Evolutionary conservation across 2,797 vertebrate genomes (phyloP).

Genomic region (Glyptemys insculpta): DNA sequence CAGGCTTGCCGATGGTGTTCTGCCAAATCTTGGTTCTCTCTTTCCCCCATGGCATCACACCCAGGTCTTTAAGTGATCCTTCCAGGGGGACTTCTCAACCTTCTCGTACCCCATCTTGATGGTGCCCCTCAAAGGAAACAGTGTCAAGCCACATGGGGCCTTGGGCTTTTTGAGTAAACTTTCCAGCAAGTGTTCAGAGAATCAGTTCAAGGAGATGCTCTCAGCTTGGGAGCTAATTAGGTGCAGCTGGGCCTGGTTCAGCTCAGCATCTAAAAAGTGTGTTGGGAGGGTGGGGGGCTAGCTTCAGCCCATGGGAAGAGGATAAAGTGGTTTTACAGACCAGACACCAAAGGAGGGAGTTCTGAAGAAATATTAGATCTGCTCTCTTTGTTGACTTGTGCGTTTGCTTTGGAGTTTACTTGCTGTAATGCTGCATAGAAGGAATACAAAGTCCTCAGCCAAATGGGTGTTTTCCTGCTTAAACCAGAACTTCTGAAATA

Average conservation of each 20-base stretch:
- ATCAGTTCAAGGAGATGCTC: background rate
- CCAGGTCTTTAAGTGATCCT: background rate
- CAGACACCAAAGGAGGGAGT: background rate
- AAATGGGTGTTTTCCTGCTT: background rate
- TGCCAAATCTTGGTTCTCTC: background rate
- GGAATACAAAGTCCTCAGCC: background rate
- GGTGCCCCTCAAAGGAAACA: background rate
- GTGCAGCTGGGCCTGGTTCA: background rate
- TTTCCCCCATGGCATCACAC: background rate
- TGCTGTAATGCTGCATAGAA: background rate
- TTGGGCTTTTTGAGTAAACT: background rate
- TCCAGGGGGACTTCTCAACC: background rate
- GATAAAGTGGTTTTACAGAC: background rate
- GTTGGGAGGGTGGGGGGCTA: background rate
- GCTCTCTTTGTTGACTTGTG: background rate
- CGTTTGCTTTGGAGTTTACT: background rate
- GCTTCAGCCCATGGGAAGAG: background rate
- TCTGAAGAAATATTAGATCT: background rate
- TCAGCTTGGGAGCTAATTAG: background rate
- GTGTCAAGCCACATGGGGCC: background rate
- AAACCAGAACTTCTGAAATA: background rate
- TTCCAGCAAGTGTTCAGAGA: background rate
- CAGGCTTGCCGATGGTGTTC: background rate
- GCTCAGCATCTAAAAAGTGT: background rate
- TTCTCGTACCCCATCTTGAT: background rate